These are phyloP conservation scores for Myopa testacea DNA, from an alignment of 2,888 invertebrate genomes.

Conservation along the genomic window DNA sequence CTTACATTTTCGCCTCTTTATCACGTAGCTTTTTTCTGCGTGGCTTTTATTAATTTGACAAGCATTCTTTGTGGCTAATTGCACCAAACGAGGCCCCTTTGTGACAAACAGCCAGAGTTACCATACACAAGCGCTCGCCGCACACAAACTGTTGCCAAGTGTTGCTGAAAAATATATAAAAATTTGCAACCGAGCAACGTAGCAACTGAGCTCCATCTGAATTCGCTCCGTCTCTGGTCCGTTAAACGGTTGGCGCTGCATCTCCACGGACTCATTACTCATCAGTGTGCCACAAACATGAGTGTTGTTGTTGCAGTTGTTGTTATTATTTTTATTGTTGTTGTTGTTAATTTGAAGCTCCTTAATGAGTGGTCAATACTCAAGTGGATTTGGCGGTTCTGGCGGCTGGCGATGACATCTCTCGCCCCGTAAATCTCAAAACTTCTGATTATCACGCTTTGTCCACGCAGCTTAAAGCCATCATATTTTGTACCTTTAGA, in stretches of 20 bases:
- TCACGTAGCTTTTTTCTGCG: background rate
- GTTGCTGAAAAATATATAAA: too few species aligned
- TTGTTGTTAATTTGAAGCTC: slow-evolving; percentile 6
- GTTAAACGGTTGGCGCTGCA: too few species aligned
- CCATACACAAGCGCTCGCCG: slow-evolving; percentile 6
- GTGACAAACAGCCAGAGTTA: slow-evolving; percentile 6
- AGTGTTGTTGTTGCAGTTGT: background rate
- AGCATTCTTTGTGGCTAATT: slow-evolving; percentile 68
- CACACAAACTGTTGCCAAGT: background rate
- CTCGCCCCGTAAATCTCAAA: background rate
- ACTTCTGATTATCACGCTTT: slow-evolving; percentile 43
- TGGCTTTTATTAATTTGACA: slow-evolving; percentile 65
- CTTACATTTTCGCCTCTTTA: background rate
- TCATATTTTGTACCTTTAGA: too few species aligned
- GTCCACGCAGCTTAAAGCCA: slow-evolving; percentile 20
- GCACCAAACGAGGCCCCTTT: slow-evolving; percentile 61
- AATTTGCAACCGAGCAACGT: too few species aligned
- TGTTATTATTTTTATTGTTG: too few species aligned
- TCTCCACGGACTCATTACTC: slow-evolving; percentile 30
- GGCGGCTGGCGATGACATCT: background rate
- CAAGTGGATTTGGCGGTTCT: slow-evolving; percentile 10
- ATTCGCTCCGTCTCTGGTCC: too few species aligned
- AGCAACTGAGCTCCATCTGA: too few species aligned
- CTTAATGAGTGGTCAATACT: slow-evolving; percentile 38
- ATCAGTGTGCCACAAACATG: slow-evolving; percentile 17